Conservation (phyloP, 2,113 vertebrate genomes). For the Dermatemys mawii region DNA sequence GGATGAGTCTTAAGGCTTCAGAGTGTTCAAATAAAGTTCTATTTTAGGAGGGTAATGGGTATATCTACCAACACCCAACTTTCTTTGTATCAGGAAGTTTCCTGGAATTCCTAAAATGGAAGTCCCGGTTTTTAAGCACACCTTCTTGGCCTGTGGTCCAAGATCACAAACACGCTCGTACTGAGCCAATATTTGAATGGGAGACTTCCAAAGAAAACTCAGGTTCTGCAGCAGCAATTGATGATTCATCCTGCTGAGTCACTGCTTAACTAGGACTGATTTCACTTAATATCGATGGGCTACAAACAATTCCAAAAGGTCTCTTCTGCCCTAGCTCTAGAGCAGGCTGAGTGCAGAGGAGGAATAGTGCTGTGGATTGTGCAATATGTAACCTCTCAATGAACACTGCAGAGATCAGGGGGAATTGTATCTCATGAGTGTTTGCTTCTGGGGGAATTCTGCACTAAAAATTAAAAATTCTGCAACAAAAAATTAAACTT, state of each 20-base stretch:
- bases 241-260: not conserved
- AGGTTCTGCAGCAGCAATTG: not conserved
- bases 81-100: not conserved
- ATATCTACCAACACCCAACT: not conserved
- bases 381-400: not conserved
- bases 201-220: not conserved
- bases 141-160: not conserved
- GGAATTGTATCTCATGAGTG: not conserved
- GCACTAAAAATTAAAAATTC: too few relatives aligned
- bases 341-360: not conserved
- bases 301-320: not conserved
- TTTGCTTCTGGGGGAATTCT: not conserved
- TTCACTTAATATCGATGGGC: not conserved
- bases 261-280: not conserved
- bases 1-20: not conserved
- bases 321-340: not conserved
- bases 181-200: not conserved
- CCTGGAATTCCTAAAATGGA: not conserved
- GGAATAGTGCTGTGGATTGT: not conserved
- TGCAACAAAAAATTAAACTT: too few relatives aligned
- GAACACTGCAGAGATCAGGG: not conserved
- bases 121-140: not conserved
- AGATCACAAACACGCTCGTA: not conserved
- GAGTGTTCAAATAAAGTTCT: not conserved
- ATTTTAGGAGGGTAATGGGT: not conserved